Base-by-base conservation (phyloP, 2,113 vertebrate genomes). In the Hassar affinis region DNA sequence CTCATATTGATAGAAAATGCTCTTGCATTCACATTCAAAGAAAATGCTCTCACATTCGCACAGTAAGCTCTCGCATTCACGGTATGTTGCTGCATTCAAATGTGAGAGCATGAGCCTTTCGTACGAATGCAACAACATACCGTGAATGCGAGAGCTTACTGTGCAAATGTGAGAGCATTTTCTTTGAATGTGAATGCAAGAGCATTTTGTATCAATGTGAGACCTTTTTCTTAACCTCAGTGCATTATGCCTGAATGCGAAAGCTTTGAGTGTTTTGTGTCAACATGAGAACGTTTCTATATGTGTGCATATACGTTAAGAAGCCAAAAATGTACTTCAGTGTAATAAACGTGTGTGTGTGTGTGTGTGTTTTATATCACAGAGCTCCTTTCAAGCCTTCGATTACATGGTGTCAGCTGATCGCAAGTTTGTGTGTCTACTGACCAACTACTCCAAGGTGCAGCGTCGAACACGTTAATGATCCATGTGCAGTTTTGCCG, bases 361-460 rank as follows among this genome's bases (percentile, higher is more conserved):
- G 27, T 77, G 59, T 77, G 38, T 75, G 6, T 56, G 18, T 75
- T 49, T n/a, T 84, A 33, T 56, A 6, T 45, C 20, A 11, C 93
- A 99, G 98, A 90, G 87, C 49, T 87, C 92, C 86, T 94, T 93
- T 69, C 87, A 90, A 6, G 97, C 97, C 80, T 91, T 92, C 68
- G 95, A 95, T 89, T 99, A 95, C 86, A 83, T 92, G n/a, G 87
- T 98, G 80, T 98, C 98, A 82, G 91, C 94, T 56, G 95, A 99
- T 90, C 92, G 84, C 15, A 92, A 91, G 84, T 98, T 96, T 91
- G 93, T 93, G 6, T 95, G 95, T 54, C 94, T 99, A 80, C 93
- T 97, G 93, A 99, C 96, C 90, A 97, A 98, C 91, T 95, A 94
- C 80, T 90, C 93, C 76, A 97, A 98, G 96, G 98, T 99, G 95